Base-by-base conservation (phyloP, 1,140 invertebrate genomes). In the Drosophila gunungcola region DNA sequence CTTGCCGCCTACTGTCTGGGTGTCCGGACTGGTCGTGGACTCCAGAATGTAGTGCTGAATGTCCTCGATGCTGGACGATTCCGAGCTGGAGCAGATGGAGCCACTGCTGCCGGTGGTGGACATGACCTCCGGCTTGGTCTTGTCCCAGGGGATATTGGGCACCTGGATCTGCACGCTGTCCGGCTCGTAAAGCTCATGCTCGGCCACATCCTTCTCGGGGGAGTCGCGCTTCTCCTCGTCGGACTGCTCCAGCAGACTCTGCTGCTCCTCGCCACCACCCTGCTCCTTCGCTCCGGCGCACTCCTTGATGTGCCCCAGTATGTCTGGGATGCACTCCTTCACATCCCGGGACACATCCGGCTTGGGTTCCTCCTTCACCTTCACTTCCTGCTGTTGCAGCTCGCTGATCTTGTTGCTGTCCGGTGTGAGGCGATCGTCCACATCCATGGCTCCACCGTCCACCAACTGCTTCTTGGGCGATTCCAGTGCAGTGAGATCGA, bases 131-230 rank as follows among this genome's bases (percentile, higher is more conserved):
- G 84, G 70, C 54, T 92, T 93, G 53, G 79, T 41, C 93, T 94
- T 41, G 83, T 42, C 92, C 95, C 95, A 95, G 16, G 95, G 93
- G 21, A 96, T 94, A 60, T 95, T 93, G 0, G 95, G 95, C 3
- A 96, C 95, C 67, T 92, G 73, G 11, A 91, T 92, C 63, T 91
- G 90, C 4, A 91, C 67, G 3, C 73, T 78, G n/a, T 85, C 83
- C 4, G 70, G 80, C 5, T 95, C 93, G 1, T 95, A 95, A 0
- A 95, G 95, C 34, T 95, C 92, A 12, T 68, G 81, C n/a, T 86
- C 83, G 1, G 46, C 52, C 56, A 95, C 94, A 94, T 78, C 60
- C 82, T 46, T 95, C 93, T 68, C 95, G 63, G 78, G 91, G 65
- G 70, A 92, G 89, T 62, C 92, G 73, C 73, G 91, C 90, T 68